These are phyloP conservation scores for Acomys russatus DNA, from an alignment of 2,797 vertebrate species.

Conservation along the genomic window DNA sequence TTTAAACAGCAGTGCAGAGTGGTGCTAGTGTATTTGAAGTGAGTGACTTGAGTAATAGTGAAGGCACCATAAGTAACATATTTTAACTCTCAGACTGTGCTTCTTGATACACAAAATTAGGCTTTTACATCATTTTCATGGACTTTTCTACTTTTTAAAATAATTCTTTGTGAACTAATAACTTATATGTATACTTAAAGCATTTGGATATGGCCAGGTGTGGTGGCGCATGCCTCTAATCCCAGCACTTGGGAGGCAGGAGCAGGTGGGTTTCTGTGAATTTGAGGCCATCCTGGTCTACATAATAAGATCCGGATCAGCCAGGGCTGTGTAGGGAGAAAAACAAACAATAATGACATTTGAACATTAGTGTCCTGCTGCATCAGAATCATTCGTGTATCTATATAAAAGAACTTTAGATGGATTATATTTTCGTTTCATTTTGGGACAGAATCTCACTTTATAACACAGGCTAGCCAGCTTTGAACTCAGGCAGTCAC, in stretches of 20 bases:
- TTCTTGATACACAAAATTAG: conserved; percentile 14
- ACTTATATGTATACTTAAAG: not conserved
- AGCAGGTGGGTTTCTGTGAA: not conserved
- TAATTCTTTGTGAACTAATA: conserved; percentile 38
- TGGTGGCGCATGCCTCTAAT: not conserved
- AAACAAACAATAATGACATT: not conserved
- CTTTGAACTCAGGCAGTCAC: not conserved
- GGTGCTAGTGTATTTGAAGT: conserved; percentile 13
- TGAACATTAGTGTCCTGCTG: not conserved
- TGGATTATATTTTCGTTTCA: not conserved
- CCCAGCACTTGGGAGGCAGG: not conserved
- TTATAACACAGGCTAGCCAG: not conserved
- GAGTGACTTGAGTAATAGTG: not conserved
- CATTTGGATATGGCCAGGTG: not conserved
- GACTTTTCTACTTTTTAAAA: conserved; percentile 64
- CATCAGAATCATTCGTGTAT: not conserved
- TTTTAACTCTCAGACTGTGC: conserved; percentile 23
- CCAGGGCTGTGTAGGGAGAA: not conserved
- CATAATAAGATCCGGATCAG: not conserved
- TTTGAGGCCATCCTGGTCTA: not conserved
- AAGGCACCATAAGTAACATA: not conserved
- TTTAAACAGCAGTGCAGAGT: not conserved
- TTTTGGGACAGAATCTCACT: not conserved
- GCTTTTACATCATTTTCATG: conserved; percentile 36
- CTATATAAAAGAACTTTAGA: conserved; percentile 41